Evolutionary conservation across 1,140 invertebrate genomes (phyloP), one percentile per base, ranked within the genome.

Genomic region (Drosophila parabipectinata): DNA sequence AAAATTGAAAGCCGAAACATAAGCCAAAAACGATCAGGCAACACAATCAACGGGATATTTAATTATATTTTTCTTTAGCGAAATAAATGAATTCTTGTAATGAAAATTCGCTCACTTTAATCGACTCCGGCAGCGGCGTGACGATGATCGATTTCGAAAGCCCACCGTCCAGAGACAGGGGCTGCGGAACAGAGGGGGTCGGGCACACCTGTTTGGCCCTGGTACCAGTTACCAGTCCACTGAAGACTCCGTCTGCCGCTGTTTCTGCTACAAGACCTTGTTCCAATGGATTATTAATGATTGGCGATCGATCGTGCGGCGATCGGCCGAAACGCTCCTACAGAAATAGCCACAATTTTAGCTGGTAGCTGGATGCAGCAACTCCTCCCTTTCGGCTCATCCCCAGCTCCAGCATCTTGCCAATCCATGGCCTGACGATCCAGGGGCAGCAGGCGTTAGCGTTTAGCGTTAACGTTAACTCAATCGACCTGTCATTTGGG

Each of bases 401-500:
- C 41, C 48, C 30, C 37, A 44, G 26, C 47, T n/a, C n/a, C 39
- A 15, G 14, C 6, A 14, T 44, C 41, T 15, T 44, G n/a, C 41
- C 41, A 18, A 15, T 44, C 44, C 37, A 53, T 24, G 63, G 45
- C 48, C 15, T 6, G 9, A 21, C 18, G 45, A 61, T 44, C 41
- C 41, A 44, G 41, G 44, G 44, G 61, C 50, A 53, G 61, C 67
- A 62, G 61, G 62, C 64, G 73, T 75, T 79, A 80, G 84, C 81
- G 84, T 90, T 91, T 91, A 91, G 89, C 76, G 89, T 78, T 89
- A 90, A 91, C 89, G 81, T 87, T 87, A 91, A 90, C 81, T 91
- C 89, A 89, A 91, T 91, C 90, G 89, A 90, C 83, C 90, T 91
- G 82, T 91, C 90, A 91, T 90, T 91, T 91, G 69, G 75, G 57